Evolutionary conservation across 2,797 vertebrate genomes (phyloP), one percentile per base, ranked within the genome.

Genomic region (Amblyopsis hoosieri): DNA sequence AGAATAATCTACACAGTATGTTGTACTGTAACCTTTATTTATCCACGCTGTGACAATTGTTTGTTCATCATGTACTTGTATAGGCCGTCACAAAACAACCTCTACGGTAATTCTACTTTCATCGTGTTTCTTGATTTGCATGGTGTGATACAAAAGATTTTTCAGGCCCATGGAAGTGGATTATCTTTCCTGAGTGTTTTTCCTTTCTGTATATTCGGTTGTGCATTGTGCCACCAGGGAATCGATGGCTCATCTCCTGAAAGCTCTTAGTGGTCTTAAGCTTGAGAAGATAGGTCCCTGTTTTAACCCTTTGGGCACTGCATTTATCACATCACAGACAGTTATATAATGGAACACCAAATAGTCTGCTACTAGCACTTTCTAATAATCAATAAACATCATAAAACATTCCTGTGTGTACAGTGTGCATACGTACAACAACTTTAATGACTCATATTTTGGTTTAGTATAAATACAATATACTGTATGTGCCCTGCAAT

Each of bases 181-280:
- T 87, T 81, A 86, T 85, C 66, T 71, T 60, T 62, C 72, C 79
- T 60, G 65, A 50, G 17, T 71, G 75, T 69, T 67, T 78, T 55
- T 63, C 57, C 67, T 78, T 78, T 61, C 62, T 69, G 31, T 66
- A 45, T 67, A 65, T 75, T 72, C 75, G 74, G 66, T 75, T 87
- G 72, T 84, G 74, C 69, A 58, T 62, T 80, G 57, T 85, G 71
- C 72, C 84, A 74, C 74, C 31, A 64, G 73, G 66, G 78, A 88
- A 87, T 87, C 76, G 62, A 70, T 81, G 74, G 69, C 77, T 85
- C 84, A 75, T 86, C 80, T 79, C 58, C 72, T 71, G 68, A 79
- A 85, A 82, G 77, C 78, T 74, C 63, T 67, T 54, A 71, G 57
- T 48, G 53, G 69, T 72, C 62, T 67, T 57, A 68, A 72, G 68